Base-by-base conservation (phyloP, 1,140 invertebrate species). In the Megalonaias nervosa region DNA sequence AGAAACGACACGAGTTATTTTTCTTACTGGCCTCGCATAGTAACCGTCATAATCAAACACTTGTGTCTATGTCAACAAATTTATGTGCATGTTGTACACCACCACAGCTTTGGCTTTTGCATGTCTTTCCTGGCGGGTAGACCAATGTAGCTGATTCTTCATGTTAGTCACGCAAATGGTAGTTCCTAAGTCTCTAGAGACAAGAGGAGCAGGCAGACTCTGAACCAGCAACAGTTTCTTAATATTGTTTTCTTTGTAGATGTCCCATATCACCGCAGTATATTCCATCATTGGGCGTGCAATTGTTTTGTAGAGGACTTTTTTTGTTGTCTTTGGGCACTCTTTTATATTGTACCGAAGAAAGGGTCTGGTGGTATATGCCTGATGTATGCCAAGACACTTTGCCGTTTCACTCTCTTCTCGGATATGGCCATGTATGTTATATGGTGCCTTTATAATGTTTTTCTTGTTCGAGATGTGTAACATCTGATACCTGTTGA, bases 211-310 rank as follows among this genome's bases (percentile, higher is more conserved):
- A 71, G 26, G 64, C 64, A 26, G 14, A 48, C 59, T 15, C 38
- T 65, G 48, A 23, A 64, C 23, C 56, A 58, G 57, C 21, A 66
- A 21, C 15, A 58, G 26, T 26, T 17, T 17, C 17, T 17, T 48
- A 31, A 73, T 73, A 62, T 65, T 65, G 9, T 65, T 23, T 48
- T 21, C 16, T 16, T 19, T 74, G 56, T n/a, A 21, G 2, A 23
- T 19, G 16, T 64, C 61, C 19, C 71, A 62, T 9, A 71, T 55
- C 17, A 38, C 31, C 5, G n/a, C n/a, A 12, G 16, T 61, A 67
- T 67, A 74, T 23, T 75, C 48, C n/a, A 61, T 67, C 17, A 17
- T 48, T 16, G 58, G 57, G n/a, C 67, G 19, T 9, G 70, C 67
- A 14, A 70, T 15, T 16, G 74, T 65, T 19, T 14, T 67, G 72